Base-by-base conservation (phyloP, 2,797 vertebrate genomes). In the Stomatorhinus walkeri region DNA sequence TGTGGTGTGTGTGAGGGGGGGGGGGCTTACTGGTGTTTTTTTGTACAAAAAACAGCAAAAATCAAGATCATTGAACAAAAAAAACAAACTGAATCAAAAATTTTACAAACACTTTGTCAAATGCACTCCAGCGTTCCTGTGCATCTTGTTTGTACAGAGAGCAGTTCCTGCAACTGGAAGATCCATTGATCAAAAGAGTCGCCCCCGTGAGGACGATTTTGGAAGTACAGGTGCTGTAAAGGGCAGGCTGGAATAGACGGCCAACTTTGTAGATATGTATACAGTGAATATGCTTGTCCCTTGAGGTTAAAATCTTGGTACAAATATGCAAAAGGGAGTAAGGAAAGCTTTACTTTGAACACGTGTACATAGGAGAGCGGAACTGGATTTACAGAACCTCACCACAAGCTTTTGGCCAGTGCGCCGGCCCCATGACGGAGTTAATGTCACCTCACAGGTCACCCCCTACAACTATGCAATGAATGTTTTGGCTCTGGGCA, bases 341-440 rank as follows among this genome's bases (percentile, higher is more conserved):
- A 97, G 94, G 96, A 99, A 98, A 99, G 98, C 98, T 99, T 99
- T 99, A 99, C 97, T 97, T 97, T 98, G 96, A 97, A 98, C 95
- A 97, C 94, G 95, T 99, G 97, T 99, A 98, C 96, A 98, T 98
- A 98, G 95, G 95, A 95, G 96, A 96, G 95, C 95, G 93, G 94
- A 87, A 91, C 92, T 43, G 91, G 96, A 95, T 96, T 95, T 95
- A 95, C 96, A 96, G 97, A 95, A 95, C 95, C 95, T 95, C 95
- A 95, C 94, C 95, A 94, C 49, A 96, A 95, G 96, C 96, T 97
- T 96, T 97, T 96, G 96, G 96, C 96, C 93, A 93, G 95, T 95
- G 95, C 51, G 91, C 93, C 94, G 94, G 91, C 81, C 91, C 93
- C 90, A 87, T 88, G 93, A 96, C 94, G 93, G 92, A 93, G 91